These are phyloP conservation scores for Hafferia zeledoni DNA, from an alignment of 2,797 vertebrate species.

Conservation along the genomic window DNA sequence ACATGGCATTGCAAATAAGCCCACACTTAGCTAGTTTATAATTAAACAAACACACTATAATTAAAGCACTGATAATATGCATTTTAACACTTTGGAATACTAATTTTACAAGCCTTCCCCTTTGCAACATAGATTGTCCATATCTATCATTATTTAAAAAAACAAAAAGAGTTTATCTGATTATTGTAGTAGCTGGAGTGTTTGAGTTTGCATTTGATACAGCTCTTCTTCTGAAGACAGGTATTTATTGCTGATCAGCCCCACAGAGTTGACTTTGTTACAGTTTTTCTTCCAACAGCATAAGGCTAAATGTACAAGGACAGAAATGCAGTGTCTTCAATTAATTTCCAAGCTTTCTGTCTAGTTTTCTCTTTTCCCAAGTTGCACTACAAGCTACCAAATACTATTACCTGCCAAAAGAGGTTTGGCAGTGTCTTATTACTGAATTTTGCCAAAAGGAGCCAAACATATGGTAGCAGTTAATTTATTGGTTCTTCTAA, in stretches of 20 bases:
- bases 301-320: neutral
- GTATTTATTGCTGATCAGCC: neutral
- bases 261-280: neutral
- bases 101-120: neutral
- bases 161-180: neutral
- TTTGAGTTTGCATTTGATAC: neutral
- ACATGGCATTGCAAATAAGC: neutral
- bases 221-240: neutral
- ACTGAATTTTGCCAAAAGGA: constrained; percentile 64
- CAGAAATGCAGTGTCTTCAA: neutral
- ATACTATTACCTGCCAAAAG: constrained; percentile 31
- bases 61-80: neutral
- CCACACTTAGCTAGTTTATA: neutral
- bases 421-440: constrained; percentile 60
- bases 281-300: neutral
- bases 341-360: constrained; percentile 34
- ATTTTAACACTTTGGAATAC: neutral
- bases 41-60: neutral
- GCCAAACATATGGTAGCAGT: constrained; percentile 69
- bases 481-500: constrained; percentile 67
- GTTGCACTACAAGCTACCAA: constrained; percentile 38
- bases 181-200: neutral
- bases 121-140: neutral
- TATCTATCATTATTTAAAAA: neutral
- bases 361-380: neutral